A percentile compares a stretch with the other conserved stretches of the same genome.
Conservation (phyloP, 2,888 invertebrate species). For the Scaeva pyrastri region DNA sequence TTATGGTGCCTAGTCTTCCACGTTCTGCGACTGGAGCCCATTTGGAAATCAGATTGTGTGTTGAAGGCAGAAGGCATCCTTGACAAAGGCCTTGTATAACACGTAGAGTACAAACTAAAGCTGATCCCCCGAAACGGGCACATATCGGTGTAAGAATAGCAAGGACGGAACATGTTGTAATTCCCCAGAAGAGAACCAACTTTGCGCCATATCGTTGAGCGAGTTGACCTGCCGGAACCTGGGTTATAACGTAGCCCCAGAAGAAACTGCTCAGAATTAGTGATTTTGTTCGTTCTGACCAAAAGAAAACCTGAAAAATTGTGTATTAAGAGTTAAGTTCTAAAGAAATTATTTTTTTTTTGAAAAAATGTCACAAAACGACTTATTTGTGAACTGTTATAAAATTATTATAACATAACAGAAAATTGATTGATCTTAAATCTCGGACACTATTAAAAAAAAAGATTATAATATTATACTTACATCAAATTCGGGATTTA, state of each 20-base stretch:
- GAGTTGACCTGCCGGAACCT: constrained; percentile 88
- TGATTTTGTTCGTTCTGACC: constrained; percentile 84
- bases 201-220: constrained; percentile 89
- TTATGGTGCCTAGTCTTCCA: constrained; percentile 85
- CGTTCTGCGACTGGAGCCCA: constrained; percentile 88
- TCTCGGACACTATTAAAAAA: no score
- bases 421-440: no score
- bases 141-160: constrained; percentile 88
- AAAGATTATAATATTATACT: constrained; percentile 72
- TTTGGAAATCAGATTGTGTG: constrained; percentile 88
- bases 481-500: constrained; percentile 80
- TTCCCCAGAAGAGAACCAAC: constrained; percentile 85
- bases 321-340: no score
- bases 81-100: constrained; percentile 89
- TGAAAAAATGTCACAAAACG: no score
- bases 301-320: constrained; percentile 4
- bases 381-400: no score
- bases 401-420: no score
- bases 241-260: constrained; percentile 89
- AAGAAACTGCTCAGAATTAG: constrained; percentile 90
- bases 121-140: constrained; percentile 87
- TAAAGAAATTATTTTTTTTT: no score
- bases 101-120: constrained; percentile 86
- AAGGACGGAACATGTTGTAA: constrained; percentile 86
- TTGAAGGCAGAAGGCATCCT: constrained; percentile 87